These are phyloP conservation scores for Scaptodrosophila latifasciaeformis DNA, from an alignment of 2,888 invertebrate genomes.

Conservation along the genomic window DNA sequence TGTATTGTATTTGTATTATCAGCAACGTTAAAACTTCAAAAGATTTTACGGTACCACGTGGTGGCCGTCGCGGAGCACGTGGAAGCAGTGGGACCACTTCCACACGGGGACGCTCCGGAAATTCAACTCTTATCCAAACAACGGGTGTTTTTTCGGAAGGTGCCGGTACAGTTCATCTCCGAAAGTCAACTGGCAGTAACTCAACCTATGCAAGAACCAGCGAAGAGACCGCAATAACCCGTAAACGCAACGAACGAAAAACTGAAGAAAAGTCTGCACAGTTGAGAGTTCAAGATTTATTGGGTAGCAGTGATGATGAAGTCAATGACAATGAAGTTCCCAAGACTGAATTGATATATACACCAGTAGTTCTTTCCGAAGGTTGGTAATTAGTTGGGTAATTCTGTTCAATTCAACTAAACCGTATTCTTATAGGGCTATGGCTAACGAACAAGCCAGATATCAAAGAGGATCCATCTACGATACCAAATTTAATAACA, in stretches of 20 bases:
- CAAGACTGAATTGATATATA: slow-evolving; percentile 65
- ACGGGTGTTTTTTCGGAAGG: slow-evolving; percentile 74
- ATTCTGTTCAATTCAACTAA: too few species aligned
- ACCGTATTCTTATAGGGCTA: slow-evolving; percentile 37
- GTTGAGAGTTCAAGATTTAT: slow-evolving; percentile 57
- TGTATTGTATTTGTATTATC: background rate
- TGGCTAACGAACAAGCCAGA: slow-evolving; percentile 34
- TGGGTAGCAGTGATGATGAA: slow-evolving; percentile 62
- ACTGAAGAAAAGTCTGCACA: slow-evolving; percentile 55
- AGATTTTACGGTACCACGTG: slow-evolving; percentile 64
- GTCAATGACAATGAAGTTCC: slow-evolving; percentile 51
- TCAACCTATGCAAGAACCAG: slow-evolving; percentile 50
- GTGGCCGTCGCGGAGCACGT: slow-evolving; percentile 53
- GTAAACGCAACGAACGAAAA: slow-evolving; percentile 62
- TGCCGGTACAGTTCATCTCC: slow-evolving; percentile 64
- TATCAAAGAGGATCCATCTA: slow-evolving; percentile 18
- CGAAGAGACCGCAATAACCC: slow-evolving; percentile 55
- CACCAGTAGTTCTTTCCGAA: slow-evolving; percentile 70
- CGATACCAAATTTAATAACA: slow-evolving; percentile 2
- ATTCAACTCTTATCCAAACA: slow-evolving; percentile 69
- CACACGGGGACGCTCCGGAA: slow-evolving; percentile 49
- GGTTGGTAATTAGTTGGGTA: too few species aligned
- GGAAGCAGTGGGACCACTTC: slow-evolving; percentile 41
- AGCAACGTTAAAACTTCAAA: slow-evolving; percentile 74
- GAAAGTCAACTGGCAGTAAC: slow-evolving; percentile 49